These are phyloP conservation scores for Zaprionus ornatus DNA, from an alignment of 1,140 invertebrate genomes.

Conservation along the genomic window DNA sequence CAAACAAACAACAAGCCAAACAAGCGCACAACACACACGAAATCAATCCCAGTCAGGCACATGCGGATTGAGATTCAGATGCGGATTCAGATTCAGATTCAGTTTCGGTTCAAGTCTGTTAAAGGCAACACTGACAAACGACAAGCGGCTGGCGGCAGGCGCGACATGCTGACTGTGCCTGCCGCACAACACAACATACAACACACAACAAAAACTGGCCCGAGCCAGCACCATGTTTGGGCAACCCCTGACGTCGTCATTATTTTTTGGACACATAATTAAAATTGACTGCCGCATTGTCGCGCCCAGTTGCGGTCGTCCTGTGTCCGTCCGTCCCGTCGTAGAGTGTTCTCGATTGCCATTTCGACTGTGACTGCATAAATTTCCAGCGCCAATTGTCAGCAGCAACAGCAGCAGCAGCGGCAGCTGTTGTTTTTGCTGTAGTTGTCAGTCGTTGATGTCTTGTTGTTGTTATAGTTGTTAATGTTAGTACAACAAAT, in stretches of 20 bases:
- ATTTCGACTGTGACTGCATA: constrained; percentile 58
- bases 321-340: constrained; percentile 4
- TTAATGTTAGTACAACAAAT: constrained; percentile 70
- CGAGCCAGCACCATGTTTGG: constrained; percentile 65
- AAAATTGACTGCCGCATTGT: constrained; percentile 78
- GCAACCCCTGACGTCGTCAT: constrained; percentile 70
- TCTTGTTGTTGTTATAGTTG: constrained; percentile 36
- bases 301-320: constrained; percentile 67
- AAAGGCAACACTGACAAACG: constrained; percentile 61
- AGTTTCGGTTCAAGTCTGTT: constrained; percentile 40
- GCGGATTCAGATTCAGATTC: constrained; percentile 24
- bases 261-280: constrained; percentile 79
- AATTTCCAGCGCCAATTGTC: constrained; percentile 69
- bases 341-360: constrained; percentile 41
- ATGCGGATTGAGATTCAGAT: neutral
- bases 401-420: constrained; percentile 50
- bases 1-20: constrained; percentile 36
- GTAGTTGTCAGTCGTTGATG: constrained; percentile 11
- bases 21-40: constrained; percentile 29
- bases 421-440: constrained; percentile 41
- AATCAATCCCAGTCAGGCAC: constrained; percentile 31
- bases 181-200: neutral
- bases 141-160: constrained; percentile 42
- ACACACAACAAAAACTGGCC: constrained; percentile 17
- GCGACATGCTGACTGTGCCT: constrained; percentile 45